Percentiles rank a stretch among this genome's conserved stretches.
These are phyloP conservation scores for Pseudorhiza aurosa DNA, from an alignment of 30 jellyfish, hydroid and myxozoan species.

Conservation along the genomic window DNA sequence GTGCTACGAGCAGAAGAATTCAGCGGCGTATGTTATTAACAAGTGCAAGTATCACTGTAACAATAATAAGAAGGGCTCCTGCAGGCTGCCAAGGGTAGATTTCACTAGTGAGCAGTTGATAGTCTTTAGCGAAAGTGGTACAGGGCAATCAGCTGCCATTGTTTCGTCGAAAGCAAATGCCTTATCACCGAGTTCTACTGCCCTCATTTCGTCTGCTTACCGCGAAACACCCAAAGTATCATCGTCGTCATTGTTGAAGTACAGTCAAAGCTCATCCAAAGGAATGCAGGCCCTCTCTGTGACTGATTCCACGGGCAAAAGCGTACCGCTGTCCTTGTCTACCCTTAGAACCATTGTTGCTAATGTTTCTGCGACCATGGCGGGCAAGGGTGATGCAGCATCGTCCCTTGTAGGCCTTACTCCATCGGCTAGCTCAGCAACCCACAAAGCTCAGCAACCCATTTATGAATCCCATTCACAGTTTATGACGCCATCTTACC, in stretches of 20 bases:
- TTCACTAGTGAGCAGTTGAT: neutral
- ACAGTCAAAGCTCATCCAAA: neutral
- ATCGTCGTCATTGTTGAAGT: neutral
- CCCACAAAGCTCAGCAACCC: neutral
- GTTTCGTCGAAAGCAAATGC: neutral
- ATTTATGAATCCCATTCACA: neutral
- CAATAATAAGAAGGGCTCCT: neutral
- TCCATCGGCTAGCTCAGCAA: neutral
- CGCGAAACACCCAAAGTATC: too few relatives aligned
- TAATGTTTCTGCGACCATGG: neutral
- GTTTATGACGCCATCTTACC: neutral
- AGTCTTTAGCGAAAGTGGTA: neutral
- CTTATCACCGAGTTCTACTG: neutral
- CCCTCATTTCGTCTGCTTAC: too few relatives aligned
- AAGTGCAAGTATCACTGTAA: neutral
- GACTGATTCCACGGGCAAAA: neutral
- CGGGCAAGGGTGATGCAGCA: too few relatives aligned
- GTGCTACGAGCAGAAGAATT: neutral
- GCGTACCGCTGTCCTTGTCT: neutral
- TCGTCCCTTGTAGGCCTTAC: neutral
- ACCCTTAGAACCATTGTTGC: neutral
- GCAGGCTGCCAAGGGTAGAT: neutral
- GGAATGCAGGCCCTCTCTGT: neutral
- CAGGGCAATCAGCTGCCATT: neutral
- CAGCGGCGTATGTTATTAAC: neutral